Evolutionary conservation across 1,140 invertebrate species (phyloP), one percentile per base, ranked within the genome.

Genomic region (Aphidius gifuensis): DNA sequence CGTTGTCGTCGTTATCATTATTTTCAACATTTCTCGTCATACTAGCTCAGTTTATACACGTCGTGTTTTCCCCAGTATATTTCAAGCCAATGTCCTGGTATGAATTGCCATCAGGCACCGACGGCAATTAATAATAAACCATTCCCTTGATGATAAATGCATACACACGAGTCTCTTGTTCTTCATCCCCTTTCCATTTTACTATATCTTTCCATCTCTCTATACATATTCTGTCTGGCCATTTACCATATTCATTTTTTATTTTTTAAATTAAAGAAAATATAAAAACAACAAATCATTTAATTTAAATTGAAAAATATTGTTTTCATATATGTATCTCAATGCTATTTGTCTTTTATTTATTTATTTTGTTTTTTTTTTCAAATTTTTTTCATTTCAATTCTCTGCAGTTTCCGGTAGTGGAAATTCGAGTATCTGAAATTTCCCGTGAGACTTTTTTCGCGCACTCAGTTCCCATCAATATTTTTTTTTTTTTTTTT

Each of bases 391-490:
- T 63, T 56, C 61, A 63, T 63, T 49, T 32, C 61, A 63, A 63
- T 63, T 58, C 61, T 63, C 61, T 32, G 23, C 53, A 58, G 56
- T 63, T 63, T 63, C 56, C 61, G 56, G 23, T 1, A 16, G 47
- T 48, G 56, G 55, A 63, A 58, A 43, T 49, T 32, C 50, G 8
- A 49, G 56, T 60, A 58, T 63, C 56, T 57, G 45, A 63, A 59
- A 63, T 63, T 63, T 63, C 61, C 61, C 61, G 61, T n/a, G 61
- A 63, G 61, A 45, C 55, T 58, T 63, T 63, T 39, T 56, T 44
- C 40, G 23, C 23, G 49, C 43, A 45, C 61, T 58, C 56, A 23
- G 11, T 58, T 48, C 56, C 46, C 61, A 58, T 58, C 57, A 47
- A 63, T 16, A 16, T 16, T 16, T 16, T 58, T 63, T 3, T 32